Evolutionary conservation across 2,888 invertebrate genomes (phyloP), one percentile per base, ranked within the genome.

Genomic region (Notodonta ziczac): DNA sequence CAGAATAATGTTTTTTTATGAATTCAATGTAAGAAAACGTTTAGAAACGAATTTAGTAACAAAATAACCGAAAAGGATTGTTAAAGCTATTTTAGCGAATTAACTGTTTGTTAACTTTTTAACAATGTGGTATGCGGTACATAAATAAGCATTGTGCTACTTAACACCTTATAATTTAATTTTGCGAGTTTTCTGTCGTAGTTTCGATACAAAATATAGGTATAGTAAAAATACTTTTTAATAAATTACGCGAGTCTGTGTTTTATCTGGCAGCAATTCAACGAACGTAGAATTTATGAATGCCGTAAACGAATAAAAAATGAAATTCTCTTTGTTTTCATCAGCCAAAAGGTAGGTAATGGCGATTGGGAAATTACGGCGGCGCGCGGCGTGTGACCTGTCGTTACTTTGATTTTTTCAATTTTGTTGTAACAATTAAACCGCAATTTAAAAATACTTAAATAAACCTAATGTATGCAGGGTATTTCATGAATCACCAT

Each of bases 91-190:
- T 65, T 58, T 61, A 65, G 61, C 62, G 73, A 73, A 71, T 73
- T 69, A 73, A 64, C 62, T 60, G 58, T 55, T 59, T 35, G 46
- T 61, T 58, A 69, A 71, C 66, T 63, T 66, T 70, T 63, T 62
- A 69, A 70, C 63, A 57, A 65, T 53, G 60, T 46, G 61, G 63
- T 65, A 9, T 46, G 44, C 44, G 60, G 53, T 54, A 39, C 54
- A 48, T 58, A 55, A 67, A 69, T 61, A 62, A 50, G 50, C 53
- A 10, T 46, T 46, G 44, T 46, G 44, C 44, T 44, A 44, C 13
- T 46, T 13, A 46, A 46, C 44, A 46, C 44, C 44, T 46, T 46
- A 5, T 42, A 12, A 42, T 42, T 42, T 42, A 7, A 42, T 42
- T 42, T 42, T 42, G 12, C 42, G 42, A 9, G 9, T 42, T 42